phyloP scores from a whole-genome alignment of 2,113 vertebrate genomes.

The Sarotherodon lohbergeri region DNA sequence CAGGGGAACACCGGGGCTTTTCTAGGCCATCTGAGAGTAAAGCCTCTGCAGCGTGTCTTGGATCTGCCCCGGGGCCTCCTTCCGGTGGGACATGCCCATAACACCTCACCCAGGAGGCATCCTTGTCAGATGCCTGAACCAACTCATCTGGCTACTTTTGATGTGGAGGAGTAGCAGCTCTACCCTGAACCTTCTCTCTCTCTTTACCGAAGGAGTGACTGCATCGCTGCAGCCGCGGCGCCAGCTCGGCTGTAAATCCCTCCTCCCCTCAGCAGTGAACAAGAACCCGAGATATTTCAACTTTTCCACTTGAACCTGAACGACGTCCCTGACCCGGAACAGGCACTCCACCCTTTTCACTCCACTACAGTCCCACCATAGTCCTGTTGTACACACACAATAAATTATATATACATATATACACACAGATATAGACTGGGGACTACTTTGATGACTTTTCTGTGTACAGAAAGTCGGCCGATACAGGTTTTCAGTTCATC shows the following conservation, averaged over 20 bases:
- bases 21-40: background rate
- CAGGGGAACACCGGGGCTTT: rapidly evolving
- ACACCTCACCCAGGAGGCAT: background rate
- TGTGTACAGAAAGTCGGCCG: background rate
- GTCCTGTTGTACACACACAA: background rate
- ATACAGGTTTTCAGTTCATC: background rate
- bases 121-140: background rate
- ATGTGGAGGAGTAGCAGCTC: rapidly evolving
- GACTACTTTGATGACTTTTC: background rate
- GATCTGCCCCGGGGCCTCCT: rapidly evolving
- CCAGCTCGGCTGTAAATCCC: background rate
- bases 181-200: background rate
- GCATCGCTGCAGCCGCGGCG: background rate
- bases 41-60: background rate
- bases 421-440: background rate
- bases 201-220: background rate
- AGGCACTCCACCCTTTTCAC: background rate
- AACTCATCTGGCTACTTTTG: background rate
- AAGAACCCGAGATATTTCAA: background rate
- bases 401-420: rapidly evolving
- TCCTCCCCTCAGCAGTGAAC: background rate
- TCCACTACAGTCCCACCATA: rapidly evolving
- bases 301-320: background rate
- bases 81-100: background rate
- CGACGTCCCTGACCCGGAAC: rapidly evolving